Percentiles rank a stretch among this genome's conserved stretches.
Conservation (phyloP, 2,888 invertebrate genomes). For the Aromia moschata region DNA sequence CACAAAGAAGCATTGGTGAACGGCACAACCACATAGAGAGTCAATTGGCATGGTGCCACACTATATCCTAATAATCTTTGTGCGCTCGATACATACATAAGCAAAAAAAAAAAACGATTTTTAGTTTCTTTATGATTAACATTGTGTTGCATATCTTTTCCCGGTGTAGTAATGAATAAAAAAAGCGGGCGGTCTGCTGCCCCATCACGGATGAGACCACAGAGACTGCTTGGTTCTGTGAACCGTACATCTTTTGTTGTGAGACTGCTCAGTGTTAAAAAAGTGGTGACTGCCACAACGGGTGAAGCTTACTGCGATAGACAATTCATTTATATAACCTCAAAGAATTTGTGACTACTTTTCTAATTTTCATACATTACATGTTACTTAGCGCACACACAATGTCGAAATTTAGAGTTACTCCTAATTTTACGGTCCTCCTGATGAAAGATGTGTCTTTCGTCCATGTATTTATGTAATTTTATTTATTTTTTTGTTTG, state of each 20-base stretch:
- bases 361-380: slow-evolving; percentile 60
- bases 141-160: slow-evolving; percentile 54
- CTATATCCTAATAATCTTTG: slow-evolving; percentile 32
- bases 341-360: slow-evolving; percentile 55
- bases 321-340: slow-evolving; percentile 44
- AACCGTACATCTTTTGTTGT: slow-evolving; percentile 54
- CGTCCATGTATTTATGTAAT: slow-evolving; percentile 50
- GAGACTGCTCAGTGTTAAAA: slow-evolving; percentile 52
- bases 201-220: slow-evolving; percentile 58
- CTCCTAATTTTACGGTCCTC: slow-evolving; percentile 7
- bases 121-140: slow-evolving; percentile 44
- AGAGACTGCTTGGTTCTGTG: slow-evolving; percentile 61
- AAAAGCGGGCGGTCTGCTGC: slow-evolving; percentile 58
- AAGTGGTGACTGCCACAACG: slow-evolving; percentile 47
- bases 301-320: slow-evolving; percentile 48
- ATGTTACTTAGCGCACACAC: slow-evolving; percentile 56
- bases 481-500: slow-evolving; percentile 52
- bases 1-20: slow-evolving; percentile 74
- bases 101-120: slow-evolving; percentile 35
- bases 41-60: slow-evolving; percentile 11
- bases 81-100: slow-evolving; percentile 46
- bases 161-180: slow-evolving; percentile 50
- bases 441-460: slow-evolving; percentile 20
- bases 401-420: slow-evolving; percentile 40
- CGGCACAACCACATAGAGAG: slow-evolving; percentile 69